Conservation (phyloP, 1,140 invertebrate species). For the Lordiphosa stackelbergi region DNA sequence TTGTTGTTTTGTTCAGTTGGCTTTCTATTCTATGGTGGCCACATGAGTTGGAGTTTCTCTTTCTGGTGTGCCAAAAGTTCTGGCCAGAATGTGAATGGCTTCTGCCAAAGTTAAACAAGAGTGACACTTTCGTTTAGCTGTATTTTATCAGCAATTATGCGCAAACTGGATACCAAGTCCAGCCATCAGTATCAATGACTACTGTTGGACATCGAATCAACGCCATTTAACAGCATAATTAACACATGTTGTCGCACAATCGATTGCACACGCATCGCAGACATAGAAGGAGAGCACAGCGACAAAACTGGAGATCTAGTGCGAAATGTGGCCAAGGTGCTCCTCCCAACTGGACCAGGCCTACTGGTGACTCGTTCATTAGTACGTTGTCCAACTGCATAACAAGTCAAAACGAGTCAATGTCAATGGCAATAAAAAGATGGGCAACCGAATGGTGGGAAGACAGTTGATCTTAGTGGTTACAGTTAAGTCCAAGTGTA, state of each 20-base stretch:
- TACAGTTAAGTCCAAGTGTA: no score
- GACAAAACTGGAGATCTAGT: constrained; percentile 58
- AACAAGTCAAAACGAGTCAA: constrained; percentile 25
- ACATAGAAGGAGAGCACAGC: constrained; percentile 44
- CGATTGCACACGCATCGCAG: constrained; percentile 63
- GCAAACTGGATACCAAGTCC: constrained; percentile 32
- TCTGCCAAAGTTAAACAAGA: constrained; percentile 8
- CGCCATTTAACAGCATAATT: constrained; percentile 65
- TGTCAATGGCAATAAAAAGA: constrained; percentile 29
- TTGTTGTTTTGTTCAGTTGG: constrained; percentile 15
- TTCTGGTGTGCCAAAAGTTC: constrained; percentile 52
- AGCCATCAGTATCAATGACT: constrained; percentile 42
- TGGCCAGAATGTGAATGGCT: constrained; percentile 31
- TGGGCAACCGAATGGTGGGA: constrained; percentile 19
- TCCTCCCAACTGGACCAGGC: constrained; percentile 23
- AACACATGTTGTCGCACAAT: constrained; percentile 72
- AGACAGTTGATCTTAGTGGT: constrained; percentile 5
- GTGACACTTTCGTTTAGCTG: constrained; percentile 36
- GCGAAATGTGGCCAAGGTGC: constrained; percentile 39
- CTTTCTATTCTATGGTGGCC: constrained; percentile 53
- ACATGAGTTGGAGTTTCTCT: constrained; percentile 59
- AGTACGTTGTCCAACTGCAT: constrained; percentile 44
- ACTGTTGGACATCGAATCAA: constrained; percentile 60
- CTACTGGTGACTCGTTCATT: constrained; percentile 48
- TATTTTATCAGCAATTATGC: constrained; percentile 14